Base-by-base conservation (phyloP, 2,113 vertebrate genomes). In the Sturnira hondurensis region DNA sequence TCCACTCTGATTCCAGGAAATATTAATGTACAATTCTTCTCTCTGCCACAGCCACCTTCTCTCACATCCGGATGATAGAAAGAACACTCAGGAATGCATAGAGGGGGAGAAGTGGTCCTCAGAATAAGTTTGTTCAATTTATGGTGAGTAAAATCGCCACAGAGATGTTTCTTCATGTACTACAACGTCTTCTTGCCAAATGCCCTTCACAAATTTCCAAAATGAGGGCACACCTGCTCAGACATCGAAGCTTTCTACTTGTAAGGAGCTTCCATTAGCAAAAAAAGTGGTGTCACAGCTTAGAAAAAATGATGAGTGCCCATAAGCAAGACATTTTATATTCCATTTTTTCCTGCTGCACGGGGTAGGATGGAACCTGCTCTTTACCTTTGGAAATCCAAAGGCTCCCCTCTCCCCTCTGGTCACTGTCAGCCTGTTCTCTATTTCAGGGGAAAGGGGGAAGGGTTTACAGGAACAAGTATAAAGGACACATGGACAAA, bases 181-280 rank as follows among this genome's bases (percentile, higher is more conserved):
- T 78, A 71, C 97, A 93, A 96, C 41, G 19, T 61, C 56, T 87
- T 96, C 82, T 82, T 77, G 52, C 54, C 94, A 97, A 86, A 92
- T 63, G 38, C n/a, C 50, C 89, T 26, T 90, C 82, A 73, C 63
- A 97, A 47, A 89, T 96, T 83, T 73, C 92, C 86, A 76, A 93
- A 95, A 97, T n/a, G 41, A 89, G n/a, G 33, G 22, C 14, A 84
- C 67, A 82, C 93, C 89, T 97, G 54, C 93, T 92, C 84, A 82
- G 24, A 96, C 33, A 61, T 28, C 56, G 84, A 91, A 33, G 80
- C 41, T 38, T 95, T 33, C 61, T 68, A 73, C 65, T 95, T 63
- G 16, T 22, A 54, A 82, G n/a, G n/a, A 81, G 2, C 4, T 38
- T 54, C 7, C 31, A 43, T 91, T 33, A 70, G 24, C 41, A 28